Percentiles rank a stretch among this genome's conserved stretches.
Evolutionary conservation across 2,797 vertebrate species (phyloP).

Genomic region (Rhynchotus rufescens): DNA sequence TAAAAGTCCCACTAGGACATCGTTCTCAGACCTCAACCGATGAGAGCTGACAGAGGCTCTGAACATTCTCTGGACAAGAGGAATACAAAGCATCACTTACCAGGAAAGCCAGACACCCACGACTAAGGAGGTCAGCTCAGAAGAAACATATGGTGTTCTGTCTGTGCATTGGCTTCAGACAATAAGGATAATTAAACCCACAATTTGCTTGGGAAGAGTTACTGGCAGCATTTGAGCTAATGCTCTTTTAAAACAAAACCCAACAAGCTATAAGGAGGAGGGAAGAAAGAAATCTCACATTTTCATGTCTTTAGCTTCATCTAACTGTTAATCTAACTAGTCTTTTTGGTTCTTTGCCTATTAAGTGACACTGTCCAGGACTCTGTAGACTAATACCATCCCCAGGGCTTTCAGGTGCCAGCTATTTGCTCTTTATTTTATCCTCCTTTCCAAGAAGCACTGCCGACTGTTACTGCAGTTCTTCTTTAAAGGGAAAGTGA

Average conservation of each 20-base stretch:
- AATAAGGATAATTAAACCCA: conserved; percentile 66
- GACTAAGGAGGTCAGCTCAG: conserved; percentile 63
- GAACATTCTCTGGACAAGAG: background rate
- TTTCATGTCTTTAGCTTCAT: background rate
- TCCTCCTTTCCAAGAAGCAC: background rate
- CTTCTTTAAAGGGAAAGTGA: background rate
- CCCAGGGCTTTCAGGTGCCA: background rate
- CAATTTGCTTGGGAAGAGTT: conserved; percentile 33
- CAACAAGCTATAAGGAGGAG: background rate
- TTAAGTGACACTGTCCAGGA: background rate
- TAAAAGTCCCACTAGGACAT: background rate
- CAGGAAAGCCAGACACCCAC: conserved; percentile 27
- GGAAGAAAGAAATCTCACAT: background rate
- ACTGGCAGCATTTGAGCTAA: conserved; percentile 1
- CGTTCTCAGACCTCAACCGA: background rate
- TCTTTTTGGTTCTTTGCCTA: background rate
- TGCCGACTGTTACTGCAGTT: background rate
- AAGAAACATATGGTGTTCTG: conserved; percentile 64
- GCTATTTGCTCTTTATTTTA: background rate
- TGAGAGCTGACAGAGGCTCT: background rate
- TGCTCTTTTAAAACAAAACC: background rate
- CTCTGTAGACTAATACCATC: background rate
- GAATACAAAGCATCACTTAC: background rate
- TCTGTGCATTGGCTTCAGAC: conserved; percentile 48
- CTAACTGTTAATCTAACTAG: background rate